These are phyloP conservation scores for Mesoligia furuncula DNA, from an alignment of 2,888 invertebrate species.

Conservation along the genomic window DNA sequence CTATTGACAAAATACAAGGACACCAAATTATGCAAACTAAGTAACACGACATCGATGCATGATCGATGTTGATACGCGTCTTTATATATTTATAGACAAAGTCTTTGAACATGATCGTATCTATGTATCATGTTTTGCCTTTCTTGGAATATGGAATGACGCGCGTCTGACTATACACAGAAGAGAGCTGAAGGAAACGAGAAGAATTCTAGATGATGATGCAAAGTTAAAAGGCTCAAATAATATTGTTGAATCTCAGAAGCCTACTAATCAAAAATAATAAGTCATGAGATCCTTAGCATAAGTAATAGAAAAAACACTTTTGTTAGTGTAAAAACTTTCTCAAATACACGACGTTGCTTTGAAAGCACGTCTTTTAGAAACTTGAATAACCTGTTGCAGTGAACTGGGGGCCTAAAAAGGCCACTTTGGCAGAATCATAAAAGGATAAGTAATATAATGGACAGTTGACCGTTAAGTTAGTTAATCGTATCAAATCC, in stretches of 20 bases:
- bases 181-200: conserved; percentile 21
- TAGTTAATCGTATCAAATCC: too few species aligned
- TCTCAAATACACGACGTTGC: background rate
- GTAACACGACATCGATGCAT: conserved; percentile 41
- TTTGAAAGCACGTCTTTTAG: background rate
- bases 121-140: conserved; percentile 33
- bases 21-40: conserved; percentile 15
- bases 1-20: conserved; percentile 14
- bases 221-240: background rate
- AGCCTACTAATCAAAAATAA: background rate
- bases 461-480: too few species aligned
- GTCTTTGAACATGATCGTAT: conserved; percentile 29
- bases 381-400: background rate
- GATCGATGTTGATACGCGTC: conserved; percentile 25
- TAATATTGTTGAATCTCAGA: background rate
- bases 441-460: too few species aligned
- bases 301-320: background rate
- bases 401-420: too few species aligned
- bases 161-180: background rate
- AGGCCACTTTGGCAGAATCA: too few species aligned
- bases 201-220: background rate
- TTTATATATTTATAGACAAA: conserved; percentile 17
- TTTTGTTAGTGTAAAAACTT: background rate
- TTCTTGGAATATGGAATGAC: conserved; percentile 25
- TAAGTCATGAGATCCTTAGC: background rate